phyloP scores from a whole-genome alignment of 2,797 vertebrate genomes.

The Tamandua tetradactyla region DNA sequence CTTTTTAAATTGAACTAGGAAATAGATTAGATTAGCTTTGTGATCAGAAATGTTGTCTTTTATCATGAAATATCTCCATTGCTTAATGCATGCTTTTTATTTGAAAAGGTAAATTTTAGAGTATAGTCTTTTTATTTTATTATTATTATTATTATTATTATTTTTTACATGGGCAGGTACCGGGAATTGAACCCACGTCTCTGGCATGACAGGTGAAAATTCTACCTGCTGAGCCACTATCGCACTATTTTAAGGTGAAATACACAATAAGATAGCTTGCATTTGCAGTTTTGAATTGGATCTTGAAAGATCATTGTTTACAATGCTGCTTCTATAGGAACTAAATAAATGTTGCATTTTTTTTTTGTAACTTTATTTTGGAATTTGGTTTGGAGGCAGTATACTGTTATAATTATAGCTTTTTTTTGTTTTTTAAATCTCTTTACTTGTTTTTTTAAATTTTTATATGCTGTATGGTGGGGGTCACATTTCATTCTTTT shows the following conservation, averaged over 20 bases:
- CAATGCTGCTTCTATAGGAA: not conserved
- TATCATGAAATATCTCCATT: conserved; percentile 20
- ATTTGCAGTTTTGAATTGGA: conserved; percentile 9
- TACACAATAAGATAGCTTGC: conserved; percentile 5
- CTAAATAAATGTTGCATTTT: conserved; percentile 15
- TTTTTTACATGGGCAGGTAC: no score
- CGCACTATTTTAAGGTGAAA: conserved; percentile 47
- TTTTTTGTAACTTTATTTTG: conserved; percentile 49
- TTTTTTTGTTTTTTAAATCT: no score
- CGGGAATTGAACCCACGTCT: no score
- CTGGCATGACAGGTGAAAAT: no score
- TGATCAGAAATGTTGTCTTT: conserved; percentile 29
- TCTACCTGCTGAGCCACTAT: no score
- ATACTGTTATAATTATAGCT: conserved; percentile 11
- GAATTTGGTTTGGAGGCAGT: conserved; percentile 53
- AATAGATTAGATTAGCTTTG: conserved; percentile 5
- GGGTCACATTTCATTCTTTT: no score
- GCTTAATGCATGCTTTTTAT: not conserved
- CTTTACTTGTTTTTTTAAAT: no score
- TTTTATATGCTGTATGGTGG: no score
- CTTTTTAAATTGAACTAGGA: conserved; percentile 42
- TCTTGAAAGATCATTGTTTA: conserved; percentile 19
- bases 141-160: no score
- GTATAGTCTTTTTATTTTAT: conserved; percentile 46
- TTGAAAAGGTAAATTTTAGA: conserved; percentile 53